Evolutionary conservation across 2,888 invertebrate genomes (phyloP), one percentile per base, ranked within the genome.

Genomic region (Drosophila tripunctata): DNA sequence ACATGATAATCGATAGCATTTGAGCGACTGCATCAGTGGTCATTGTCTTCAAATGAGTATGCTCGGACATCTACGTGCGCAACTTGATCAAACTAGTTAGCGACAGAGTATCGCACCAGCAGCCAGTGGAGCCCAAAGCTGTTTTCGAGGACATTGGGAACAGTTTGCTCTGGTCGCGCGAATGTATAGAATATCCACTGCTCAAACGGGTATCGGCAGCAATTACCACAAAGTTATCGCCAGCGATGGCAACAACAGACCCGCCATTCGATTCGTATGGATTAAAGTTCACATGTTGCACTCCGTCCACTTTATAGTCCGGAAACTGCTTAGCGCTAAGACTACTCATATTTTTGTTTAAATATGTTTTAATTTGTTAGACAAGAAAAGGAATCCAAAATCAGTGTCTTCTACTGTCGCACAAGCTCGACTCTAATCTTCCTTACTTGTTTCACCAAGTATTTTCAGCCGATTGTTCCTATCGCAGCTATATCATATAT

Each of bases 201-300:
- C n/a, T 19, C 2, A 19, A 4, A 4, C 17, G 1, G 17, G 38
- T 19, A 19, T 38, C 19, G 2, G 17, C n/a, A 2, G 38, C 38
- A 19, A 19, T 38, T 5, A 38, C 1, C 10, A 19, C 19, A 38
- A n/a, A 38, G n/a, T 19, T 12, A 4, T 40, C 21, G 12, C 40
- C 40, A 4, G 40, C 21, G 4, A 40, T 40, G 0, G 40, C 40
- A 12, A 12, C 40, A 40, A 40, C 40, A 1, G 40, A 12, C 7
- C 40, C 40, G 7, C 3, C 12, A 21, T 1, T 40, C 4, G 3
- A 95, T 45, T 95, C 93, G 84, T 96, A 96, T 0, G 96, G 96
- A 41, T 92, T 92, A 85, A 95, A 95, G 57, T 93, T 91, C 22
- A 91, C 92, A 54, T 92, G 92, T 57, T 91, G 89, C 6, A 90